Percentiles rank a stretch among this genome's conserved stretches.
These are phyloP conservation scores for Crypturellus tataupa DNA, from an alignment of 2,797 vertebrate genomes.

Conservation along the genomic window DNA sequence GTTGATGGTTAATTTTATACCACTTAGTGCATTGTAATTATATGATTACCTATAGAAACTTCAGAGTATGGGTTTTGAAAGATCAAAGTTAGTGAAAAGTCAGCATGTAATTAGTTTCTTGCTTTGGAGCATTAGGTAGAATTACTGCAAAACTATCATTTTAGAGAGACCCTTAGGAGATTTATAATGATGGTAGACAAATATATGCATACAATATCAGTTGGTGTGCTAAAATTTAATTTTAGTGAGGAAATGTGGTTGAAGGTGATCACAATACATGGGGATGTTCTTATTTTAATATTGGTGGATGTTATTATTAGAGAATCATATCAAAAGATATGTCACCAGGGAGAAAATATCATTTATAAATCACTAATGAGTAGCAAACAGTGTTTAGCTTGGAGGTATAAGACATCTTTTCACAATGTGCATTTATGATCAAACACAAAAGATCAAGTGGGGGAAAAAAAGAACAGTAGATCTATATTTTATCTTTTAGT, in stretches of 20 bases:
- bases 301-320: conserved; percentile 97
- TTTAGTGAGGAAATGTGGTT: conserved; percentile 89
- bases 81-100: conserved; percentile 88
- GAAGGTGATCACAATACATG: conserved; percentile 91
- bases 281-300: conserved; percentile 95
- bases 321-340: conserved; percentile 98
- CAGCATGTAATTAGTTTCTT: conserved; percentile 89
- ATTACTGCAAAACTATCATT: conserved; percentile 88
- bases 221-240: conserved; percentile 89
- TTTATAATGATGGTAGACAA: conserved; percentile 88
- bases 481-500: conserved; percentile 78
- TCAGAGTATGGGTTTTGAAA: conserved; percentile 80
- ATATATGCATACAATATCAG: conserved; percentile 89
- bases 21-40: conserved; percentile 84
- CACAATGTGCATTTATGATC: conserved; percentile 89
- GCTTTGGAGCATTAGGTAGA: conserved; percentile 88
- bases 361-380: conserved; percentile 99
- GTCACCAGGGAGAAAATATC: conserved; percentile 99
- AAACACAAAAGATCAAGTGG: conserved; percentile 83
- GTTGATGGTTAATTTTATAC: conserved; percentile 84
- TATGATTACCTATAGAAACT: conserved; percentile 87
- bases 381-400: conserved; percentile 96
- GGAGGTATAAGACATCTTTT: conserved; percentile 89
- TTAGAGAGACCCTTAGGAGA: conserved; percentile 90
- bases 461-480: conserved; percentile 65